These are phyloP conservation scores for Augochlora pura DNA, from an alignment of 1,140 invertebrate species.

Conservation along the genomic window DNA sequence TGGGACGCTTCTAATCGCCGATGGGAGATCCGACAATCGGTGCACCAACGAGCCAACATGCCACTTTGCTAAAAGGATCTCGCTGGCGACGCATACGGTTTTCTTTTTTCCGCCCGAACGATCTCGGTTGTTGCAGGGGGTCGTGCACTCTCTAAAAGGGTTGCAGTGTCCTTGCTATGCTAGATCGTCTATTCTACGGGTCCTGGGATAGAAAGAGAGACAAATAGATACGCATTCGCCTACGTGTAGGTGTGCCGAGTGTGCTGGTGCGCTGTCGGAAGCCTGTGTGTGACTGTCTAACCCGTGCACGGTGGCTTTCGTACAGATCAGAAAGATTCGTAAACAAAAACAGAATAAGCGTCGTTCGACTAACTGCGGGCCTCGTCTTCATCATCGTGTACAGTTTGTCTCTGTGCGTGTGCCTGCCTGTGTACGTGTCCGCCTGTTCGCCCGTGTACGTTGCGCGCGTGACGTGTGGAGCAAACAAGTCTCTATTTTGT, in stretches of 20 bases:
- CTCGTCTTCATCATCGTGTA: too few species aligned
- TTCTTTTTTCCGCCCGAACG: too few species aligned
- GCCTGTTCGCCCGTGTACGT: too few species aligned
- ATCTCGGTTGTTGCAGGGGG: too few species aligned
- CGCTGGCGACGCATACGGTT: too few species aligned
- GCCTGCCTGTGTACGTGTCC: too few species aligned
- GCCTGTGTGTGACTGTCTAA: conserved; percentile 19
- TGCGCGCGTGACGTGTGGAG: background rate
- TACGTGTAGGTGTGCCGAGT: background rate
- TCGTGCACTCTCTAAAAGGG: conserved; percentile 9
- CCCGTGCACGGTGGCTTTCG: conserved; percentile 1
- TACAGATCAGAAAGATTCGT: background rate
- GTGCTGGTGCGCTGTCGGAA: conserved; percentile 29
- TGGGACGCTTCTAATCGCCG: background rate
- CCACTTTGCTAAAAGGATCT: conserved; percentile 1
- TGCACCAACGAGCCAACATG: background rate
- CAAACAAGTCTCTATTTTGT: background rate
- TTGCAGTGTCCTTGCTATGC: background rate
- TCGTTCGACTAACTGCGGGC: background rate
- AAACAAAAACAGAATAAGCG: background rate
- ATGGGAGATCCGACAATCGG: background rate
- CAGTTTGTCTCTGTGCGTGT: too few species aligned
- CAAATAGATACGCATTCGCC: background rate
- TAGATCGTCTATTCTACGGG: background rate
- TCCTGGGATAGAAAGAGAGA: background rate